Evolutionary conservation across 1,140 invertebrate species (phyloP).

Genomic region (Phortica variegata): DNA sequence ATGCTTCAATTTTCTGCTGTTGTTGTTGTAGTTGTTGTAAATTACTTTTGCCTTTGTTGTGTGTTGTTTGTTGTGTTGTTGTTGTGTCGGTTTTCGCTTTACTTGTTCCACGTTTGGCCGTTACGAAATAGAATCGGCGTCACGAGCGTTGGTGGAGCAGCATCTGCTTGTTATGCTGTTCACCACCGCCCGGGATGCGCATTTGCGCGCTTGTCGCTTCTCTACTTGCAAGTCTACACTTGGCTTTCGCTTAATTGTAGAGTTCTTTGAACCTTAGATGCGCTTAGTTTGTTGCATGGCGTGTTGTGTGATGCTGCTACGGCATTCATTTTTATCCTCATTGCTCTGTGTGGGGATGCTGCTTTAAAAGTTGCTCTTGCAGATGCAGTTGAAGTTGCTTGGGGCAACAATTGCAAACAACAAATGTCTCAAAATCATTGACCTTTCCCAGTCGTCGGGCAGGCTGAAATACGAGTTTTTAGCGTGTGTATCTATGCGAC

Average conservation of each 20-base stretch:
- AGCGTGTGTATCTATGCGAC: constrained; percentile 40
- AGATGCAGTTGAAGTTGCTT: constrained; percentile 21
- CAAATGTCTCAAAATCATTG: constrained; percentile 37
- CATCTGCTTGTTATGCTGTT: constrained; percentile 21
- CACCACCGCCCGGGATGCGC: constrained; percentile 7
- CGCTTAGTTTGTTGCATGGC: neutral
- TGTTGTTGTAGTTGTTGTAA: neutral
- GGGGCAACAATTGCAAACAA: neutral
- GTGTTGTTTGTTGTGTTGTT: neutral
- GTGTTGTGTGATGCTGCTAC: constrained; percentile 7
- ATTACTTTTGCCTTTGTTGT: neutral
- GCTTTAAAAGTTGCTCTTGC: too few species aligned
- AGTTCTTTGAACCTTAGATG: constrained; percentile 45
- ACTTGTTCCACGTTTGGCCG: constrained; percentile 20
- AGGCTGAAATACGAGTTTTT: constrained; percentile 52
- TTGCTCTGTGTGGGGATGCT: constrained; percentile 39
- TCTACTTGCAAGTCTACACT: constrained; percentile 11
- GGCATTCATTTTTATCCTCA: constrained; percentile 32
- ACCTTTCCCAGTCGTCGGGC: constrained; percentile 36
- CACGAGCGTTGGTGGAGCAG: neutral
- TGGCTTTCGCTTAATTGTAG: constrained; percentile 12
- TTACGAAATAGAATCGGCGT: constrained; percentile 37
- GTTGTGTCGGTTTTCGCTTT: constrained; percentile 3
- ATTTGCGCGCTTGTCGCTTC: constrained; percentile 17
- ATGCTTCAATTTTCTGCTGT: neutral